Conservation (phyloP, 2,888 invertebrate genomes). For the Drosophila fulvimacula region DNA sequence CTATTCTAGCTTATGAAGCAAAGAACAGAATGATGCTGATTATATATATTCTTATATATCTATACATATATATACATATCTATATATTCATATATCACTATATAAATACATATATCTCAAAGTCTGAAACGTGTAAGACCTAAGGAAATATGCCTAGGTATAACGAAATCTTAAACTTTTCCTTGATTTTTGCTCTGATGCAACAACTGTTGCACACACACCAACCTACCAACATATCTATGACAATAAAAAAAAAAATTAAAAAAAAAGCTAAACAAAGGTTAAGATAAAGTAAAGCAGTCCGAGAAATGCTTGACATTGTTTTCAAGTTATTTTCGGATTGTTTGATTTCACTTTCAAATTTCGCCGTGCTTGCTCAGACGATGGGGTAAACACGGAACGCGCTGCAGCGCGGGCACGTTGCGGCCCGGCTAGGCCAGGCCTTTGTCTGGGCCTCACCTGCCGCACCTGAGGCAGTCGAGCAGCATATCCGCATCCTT, state of each 20-base stretch:
- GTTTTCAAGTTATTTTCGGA: constrained; percentile 76
- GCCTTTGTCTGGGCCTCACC: constrained; percentile 44
- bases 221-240: background rate
- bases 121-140: no score
- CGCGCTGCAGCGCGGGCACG: background rate
- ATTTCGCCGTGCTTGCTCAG: constrained; percentile 65
- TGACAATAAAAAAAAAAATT: background rate
- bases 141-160: background rate
- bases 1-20: no score
- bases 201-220: background rate
- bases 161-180: background rate
- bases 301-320: constrained; percentile 52
- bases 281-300: background rate
- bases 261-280: no score
- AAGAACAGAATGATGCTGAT: no score
- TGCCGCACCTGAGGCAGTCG: constrained; percentile 15
- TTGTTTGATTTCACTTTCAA: constrained; percentile 79
- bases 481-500: constrained; percentile 18
- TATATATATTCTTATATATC: no score
- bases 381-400: constrained; percentile 49
- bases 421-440: constrained; percentile 18
- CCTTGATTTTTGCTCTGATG: background rate
- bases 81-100: no score
- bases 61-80: no score
- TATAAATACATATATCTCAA: no score